phyloP scores from a whole-genome alignment of 2,888 invertebrate species.

The Copidosoma aretas region DNA sequence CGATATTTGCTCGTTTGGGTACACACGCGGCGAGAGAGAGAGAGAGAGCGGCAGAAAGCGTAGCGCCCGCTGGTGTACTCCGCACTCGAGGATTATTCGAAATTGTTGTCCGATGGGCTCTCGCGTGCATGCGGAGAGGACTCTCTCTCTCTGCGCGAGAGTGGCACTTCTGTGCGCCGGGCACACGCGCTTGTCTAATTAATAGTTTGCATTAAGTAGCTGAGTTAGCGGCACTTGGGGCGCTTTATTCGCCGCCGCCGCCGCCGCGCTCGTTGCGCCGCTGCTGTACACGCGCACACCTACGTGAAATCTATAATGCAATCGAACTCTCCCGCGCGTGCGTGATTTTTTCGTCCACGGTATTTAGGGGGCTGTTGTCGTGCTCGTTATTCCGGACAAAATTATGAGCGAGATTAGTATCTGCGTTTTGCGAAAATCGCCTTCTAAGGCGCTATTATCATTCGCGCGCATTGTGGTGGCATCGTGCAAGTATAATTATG shows the following conservation, averaged over 20 bases:
- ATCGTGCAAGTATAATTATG: neutral
- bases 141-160: no score
- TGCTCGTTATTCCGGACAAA: slow-evolving; percentile 13
- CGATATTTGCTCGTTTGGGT: neutral
- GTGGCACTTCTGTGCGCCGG: neutral
- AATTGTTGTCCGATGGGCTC: slow-evolving; percentile 9
- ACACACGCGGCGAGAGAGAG: no score
- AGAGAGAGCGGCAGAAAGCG: no score
- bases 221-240: slow-evolving; percentile 38
- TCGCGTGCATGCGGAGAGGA: no score
- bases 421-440: neutral
- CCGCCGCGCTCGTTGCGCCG: slow-evolving; percentile 10
- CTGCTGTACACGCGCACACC: no score
- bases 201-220: slow-evolving; percentile 39
- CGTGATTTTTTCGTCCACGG: no score
- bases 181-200: slow-evolving; percentile 26
- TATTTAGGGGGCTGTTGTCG: slow-evolving; percentile 6
- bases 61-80: no score
- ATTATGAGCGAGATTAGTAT: slow-evolving; percentile 13
- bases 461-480: neutral
- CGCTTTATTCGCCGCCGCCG: slow-evolving; percentile 7
- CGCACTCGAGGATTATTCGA: slow-evolving; percentile 19
- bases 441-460: neutral
- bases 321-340: no score
- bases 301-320: no score